Evolutionary conservation across 1,140 invertebrate species (phyloP).

Genomic region (Muscidifurax raptorellus): DNA sequence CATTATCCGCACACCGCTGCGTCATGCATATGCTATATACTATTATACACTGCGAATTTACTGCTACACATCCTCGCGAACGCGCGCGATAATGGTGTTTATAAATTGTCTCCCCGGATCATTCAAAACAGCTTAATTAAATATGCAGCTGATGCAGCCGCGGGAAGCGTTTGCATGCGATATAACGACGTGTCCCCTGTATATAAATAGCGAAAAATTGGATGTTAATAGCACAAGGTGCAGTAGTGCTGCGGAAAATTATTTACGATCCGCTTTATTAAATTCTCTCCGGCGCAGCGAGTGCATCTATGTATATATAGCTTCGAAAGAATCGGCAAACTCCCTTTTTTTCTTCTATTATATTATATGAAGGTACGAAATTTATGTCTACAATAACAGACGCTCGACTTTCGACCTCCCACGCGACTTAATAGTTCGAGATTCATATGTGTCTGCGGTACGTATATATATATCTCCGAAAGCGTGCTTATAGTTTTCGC

Average conservation of each 20-base stretch:
- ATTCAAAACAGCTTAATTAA: neutral
- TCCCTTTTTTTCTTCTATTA: no score
- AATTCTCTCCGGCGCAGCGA: neutral
- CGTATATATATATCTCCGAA: conserved; percentile 18
- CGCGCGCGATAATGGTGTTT: neutral
- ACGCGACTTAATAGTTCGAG: conserved; percentile 8
- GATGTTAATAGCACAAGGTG: neutral
- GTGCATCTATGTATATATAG: neutral
- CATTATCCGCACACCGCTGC: no score
- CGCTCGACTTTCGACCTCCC: conserved; percentile 2
- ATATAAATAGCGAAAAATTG: conserved; percentile 33
- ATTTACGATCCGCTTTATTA: conserved; percentile 39
- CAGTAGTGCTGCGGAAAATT: neutral
- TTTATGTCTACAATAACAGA: conserved; percentile 44
- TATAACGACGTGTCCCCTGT: no score
- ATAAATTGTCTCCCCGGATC: neutral
- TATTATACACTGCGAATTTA: neutral
- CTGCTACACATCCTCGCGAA: neutral
- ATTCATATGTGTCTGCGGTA: conserved; percentile 15
- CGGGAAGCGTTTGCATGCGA: neutral
- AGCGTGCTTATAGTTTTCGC: conserved; percentile 46
- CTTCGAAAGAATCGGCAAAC: neutral
- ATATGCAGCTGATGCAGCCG: neutral
- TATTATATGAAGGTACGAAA: conserved; percentile 15
- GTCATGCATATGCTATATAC: no score